Base-by-base conservation (phyloP, 2,797 vertebrate species). In the Streptopelia turtur region DNA sequence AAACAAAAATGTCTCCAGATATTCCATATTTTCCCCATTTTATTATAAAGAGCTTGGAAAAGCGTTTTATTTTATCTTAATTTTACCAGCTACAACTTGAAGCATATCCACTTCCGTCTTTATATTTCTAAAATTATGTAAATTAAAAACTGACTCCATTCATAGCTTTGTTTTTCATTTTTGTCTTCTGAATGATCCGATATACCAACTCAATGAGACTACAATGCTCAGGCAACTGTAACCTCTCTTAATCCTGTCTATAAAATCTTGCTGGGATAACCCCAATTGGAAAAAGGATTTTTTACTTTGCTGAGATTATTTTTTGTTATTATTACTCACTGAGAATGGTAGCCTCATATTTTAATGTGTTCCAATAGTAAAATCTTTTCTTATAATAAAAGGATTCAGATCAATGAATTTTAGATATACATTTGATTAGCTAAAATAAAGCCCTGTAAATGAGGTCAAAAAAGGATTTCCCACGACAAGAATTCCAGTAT, bases 281-380 rank as follows among this genome's bases (percentile, higher is more conserved):
- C 82, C 69, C 86, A 95, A 61, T 61, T 66, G 82, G 57, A 90
- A 95, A 95, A 90, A 41, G 79, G 93, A 94, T 93, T 92, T 94
- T 94, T 92, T 83, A 47, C 28, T 82, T 83, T 84, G 22, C 43
- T 94, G 63, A 91, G 60, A 89, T 94, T 96, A 94, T 66, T 93
- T 94, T 71, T 83, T 68, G 15, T 49, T 92, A 61, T 91, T 90
- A 91, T 90, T 95, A 88, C 52, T 76, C 13, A 63, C 6, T 6
- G 37, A 89, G 55, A 61, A 9, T 3, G 17, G 37, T 9, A 90
- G 83, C 15, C 49, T 69, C 14, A 16, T 70, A 64, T 79, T 86
- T 10, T 76, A 75, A 63, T 63, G 15, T 82, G 47, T 89, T 93
- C 47, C 70, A 79, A n/a, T 8, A 52, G 15, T 59, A 50, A 89